Evolutionary conservation across 1,140 invertebrate species (phyloP), one percentile per base, ranked within the genome.

Genomic region (Listronotus bonariensis): DNA sequence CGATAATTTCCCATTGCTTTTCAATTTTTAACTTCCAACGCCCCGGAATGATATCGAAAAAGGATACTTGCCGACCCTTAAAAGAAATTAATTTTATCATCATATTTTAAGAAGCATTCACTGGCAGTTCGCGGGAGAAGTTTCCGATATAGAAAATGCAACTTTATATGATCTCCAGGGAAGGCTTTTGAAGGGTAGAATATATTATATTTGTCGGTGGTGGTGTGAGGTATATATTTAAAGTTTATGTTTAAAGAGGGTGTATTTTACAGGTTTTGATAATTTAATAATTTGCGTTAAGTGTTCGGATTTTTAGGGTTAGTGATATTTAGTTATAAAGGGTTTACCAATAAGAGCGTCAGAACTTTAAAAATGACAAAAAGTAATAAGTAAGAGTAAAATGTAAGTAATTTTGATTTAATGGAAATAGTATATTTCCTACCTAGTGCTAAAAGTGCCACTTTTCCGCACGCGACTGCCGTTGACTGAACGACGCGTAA

Each of bases 11-110:
- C 17, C 20, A 34, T 34, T 36, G 38, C 38, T 43, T 56, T 56
- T 56, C 53, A 56, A 56, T 56, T 56, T 56, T 43, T 56, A 56
- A 42, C 53, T 41, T 56, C 20, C 53, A 43, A n/a, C 18, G 53
- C 56, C 56, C 20, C 56, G 42, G 32, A 60, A 26, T 60, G 57
- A 60, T 60, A 62, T 53, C 59, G 48, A 62, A 62, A 55, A 53
- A 53, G 59, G 59, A 52, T 54, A 53, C 48, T n/a, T 32, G 32
- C 32, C 40, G 59, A 36, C 54, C 55, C 53, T 56, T 56, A 26
- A 56, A 57, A 42, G 42, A 49, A 56, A 64, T 64, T 64, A 64
- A 64, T 64, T 64, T 64, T 64, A 64, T 64, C 61, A 49, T 64
- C 52, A 64, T 55, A 55, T 56, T 56, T 56, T 49, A 48, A 64